Conservation (phyloP, 2,113 vertebrate genomes). For the Platichthys stellatus region DNA sequence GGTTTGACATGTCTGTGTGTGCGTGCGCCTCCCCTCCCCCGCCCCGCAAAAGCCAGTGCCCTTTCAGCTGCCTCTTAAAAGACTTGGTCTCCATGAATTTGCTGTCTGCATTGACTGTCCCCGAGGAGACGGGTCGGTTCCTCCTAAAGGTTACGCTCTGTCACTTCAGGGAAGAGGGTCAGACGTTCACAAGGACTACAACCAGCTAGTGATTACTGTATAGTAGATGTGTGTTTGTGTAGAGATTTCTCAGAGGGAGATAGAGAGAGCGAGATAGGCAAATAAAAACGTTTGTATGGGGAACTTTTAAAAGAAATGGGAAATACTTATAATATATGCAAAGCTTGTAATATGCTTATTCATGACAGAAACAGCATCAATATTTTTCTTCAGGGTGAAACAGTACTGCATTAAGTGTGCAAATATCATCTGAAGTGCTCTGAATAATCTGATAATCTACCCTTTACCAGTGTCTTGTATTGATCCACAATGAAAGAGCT, state of each 20-base stretch:
- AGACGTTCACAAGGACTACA: constrained; percentile 51
- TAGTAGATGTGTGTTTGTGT: neutral
- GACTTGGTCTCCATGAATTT: constrained; percentile 62
- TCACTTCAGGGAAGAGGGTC: constrained; percentile 62
- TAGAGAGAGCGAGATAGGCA: neutral
- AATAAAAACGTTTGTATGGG: neutral
- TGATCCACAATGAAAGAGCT: constrained; percentile 38
- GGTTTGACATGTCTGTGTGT: constrained; percentile 67
- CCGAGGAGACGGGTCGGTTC: constrained; percentile 66
- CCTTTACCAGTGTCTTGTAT: constrained; percentile 51
- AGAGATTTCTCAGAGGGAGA: too few species aligned
- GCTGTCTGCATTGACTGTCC: constrained; percentile 58
- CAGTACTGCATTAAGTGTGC: constrained; percentile 12
- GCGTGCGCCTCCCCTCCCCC: constrained; percentile 4
- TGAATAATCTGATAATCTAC: constrained; percentile 32
- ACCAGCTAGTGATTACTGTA: constrained; percentile 36
- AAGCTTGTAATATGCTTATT: neutral
- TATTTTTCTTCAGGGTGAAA: constrained; percentile 3
- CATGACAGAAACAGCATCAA: constrained; percentile 10
- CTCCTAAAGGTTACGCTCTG: constrained; percentile 72
- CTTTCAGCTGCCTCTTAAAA: constrained; percentile 68
- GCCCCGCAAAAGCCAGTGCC: constrained; percentile 52
- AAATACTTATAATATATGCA: neutral
- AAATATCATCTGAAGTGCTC: constrained; percentile 26
- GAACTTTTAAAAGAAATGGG: neutral